Evolutionary conservation across 2,113 vertebrate genomes (phyloP).

Genomic region (Tachuris rubrigastra): DNA sequence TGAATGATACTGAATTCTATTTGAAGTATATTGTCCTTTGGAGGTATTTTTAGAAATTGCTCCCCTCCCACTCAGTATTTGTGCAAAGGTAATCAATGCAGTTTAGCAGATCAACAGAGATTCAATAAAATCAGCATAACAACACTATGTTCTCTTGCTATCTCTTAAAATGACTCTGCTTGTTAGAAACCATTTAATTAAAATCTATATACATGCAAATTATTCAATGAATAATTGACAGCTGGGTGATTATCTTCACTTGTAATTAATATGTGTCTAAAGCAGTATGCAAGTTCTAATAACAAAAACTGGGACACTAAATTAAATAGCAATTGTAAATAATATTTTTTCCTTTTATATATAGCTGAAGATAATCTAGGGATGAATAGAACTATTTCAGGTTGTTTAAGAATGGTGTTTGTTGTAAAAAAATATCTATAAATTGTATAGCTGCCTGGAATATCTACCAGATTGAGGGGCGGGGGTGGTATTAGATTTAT

Average conservation of each 20-base stretch:
- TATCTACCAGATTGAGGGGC: not conserved
- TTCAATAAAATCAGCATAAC: not conserved
- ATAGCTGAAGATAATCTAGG: not conserved
- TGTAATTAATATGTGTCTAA: not conserved
- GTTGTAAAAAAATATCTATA: not conserved
- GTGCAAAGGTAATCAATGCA: not conserved
- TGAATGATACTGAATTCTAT: not conserved
- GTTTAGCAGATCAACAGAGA: not conserved
- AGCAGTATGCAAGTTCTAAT: not conserved
- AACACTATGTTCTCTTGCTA: not conserved
- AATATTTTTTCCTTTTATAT: not conserved
- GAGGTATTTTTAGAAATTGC: not conserved
- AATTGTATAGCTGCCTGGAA: not conserved
- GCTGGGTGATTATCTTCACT: not conserved
- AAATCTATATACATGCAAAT: not conserved
- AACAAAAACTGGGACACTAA: not conserved
- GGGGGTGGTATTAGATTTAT: not conserved
- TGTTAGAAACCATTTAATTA: slow-evolving; percentile 6
- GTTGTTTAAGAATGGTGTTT: not conserved
- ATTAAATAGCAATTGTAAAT: not conserved
- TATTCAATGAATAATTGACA: not conserved
- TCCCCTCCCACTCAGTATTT: not conserved
- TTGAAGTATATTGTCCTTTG: not conserved
- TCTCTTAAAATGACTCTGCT: not conserved
- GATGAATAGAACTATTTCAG: not conserved